Evolutionary conservation across 2,797 vertebrate species (phyloP).

Genomic region (Sciurus carolinensis): DNA sequence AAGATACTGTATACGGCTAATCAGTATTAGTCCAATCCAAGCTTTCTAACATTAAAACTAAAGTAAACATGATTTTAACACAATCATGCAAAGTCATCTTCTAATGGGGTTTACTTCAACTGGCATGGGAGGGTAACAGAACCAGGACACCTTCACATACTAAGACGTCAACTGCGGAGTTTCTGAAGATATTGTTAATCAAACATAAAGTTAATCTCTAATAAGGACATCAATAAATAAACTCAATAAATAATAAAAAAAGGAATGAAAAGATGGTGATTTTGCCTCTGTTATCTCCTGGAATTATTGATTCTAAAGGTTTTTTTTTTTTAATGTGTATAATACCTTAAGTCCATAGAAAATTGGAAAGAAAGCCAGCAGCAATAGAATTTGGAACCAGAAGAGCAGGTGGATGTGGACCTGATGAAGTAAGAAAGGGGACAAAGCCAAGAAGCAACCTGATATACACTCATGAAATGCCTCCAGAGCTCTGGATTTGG

Average conservation of each 20-base stretch:
- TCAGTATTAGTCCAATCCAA: neutral
- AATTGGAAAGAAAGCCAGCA: neutral
- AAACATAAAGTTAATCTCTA: neutral
- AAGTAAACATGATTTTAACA: neutral
- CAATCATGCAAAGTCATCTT: neutral
- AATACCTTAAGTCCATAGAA: neutral
- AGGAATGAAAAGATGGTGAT: neutral
- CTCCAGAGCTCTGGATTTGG: neutral
- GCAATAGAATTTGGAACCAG: neutral
- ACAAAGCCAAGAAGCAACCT: neutral
- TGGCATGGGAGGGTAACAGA: neutral
- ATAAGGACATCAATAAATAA: neutral
- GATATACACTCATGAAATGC: neutral
- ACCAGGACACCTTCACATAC: neutral
- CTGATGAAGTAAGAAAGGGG: neutral
- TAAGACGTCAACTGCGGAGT: neutral
- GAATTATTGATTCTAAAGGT: conserved; percentile 10
- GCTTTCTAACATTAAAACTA: neutral
- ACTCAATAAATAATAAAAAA: neutral
- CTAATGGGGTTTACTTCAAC: neutral
- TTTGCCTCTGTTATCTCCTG: neutral
- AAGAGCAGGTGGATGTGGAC: neutral
- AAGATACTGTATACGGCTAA: neutral
- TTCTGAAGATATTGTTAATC: neutral
- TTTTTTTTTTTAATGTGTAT: neutral